Base-by-base conservation (phyloP, 2,888 invertebrate species). In the Lasioglossum marginatum region DNA sequence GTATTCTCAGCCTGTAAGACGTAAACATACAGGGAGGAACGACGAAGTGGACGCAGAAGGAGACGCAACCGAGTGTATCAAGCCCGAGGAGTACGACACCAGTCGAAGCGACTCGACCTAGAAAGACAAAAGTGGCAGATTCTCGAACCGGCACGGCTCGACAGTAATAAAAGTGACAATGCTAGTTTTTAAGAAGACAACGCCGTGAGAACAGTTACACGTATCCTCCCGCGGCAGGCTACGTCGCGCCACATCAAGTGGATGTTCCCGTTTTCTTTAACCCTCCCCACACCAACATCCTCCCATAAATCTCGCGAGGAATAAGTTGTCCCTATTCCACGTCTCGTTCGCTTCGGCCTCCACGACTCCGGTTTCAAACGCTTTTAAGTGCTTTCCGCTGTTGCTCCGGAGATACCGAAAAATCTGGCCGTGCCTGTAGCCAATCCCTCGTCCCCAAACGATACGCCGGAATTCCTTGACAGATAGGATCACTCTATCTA, bases 371-470 rank as follows among this genome's bases (percentile, higher is more conserved):
- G 78, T 87, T 84, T 90, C 88, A 83, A 90, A 88, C 88, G 89
- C 88, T 91, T 91, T 92, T 92, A 92, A 92, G 92, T 92, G 92
- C 92, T 92, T 92, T 92, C 91, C 90, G 87, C 88, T 92, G 92
- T 92, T 85, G 83, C 71, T 80, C 63, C 82, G 63, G 68, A 85
- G 86, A 34, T 84, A 80, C 80, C 88, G 79, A 91, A 89, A 89
- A 89, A 89, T 87, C 82, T 81, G 75, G 45, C 78, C 81, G 75
- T 8, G 19, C 70, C 74, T 82, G 45, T 66, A 75, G 14, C 37
- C 72, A 27, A 40, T 12, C 48, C 14, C 23, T 12, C 48, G 34
- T 52, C 43, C 37, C 71, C 31, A 52, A 37, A 57, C 70, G 79
- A 79, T 79, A 73, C 43, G 60, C 10, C n/a, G 66, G 79, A 75